phyloP scores from a whole-genome alignment of 1,140 invertebrate species.

The Drosophila bocki region DNA sequence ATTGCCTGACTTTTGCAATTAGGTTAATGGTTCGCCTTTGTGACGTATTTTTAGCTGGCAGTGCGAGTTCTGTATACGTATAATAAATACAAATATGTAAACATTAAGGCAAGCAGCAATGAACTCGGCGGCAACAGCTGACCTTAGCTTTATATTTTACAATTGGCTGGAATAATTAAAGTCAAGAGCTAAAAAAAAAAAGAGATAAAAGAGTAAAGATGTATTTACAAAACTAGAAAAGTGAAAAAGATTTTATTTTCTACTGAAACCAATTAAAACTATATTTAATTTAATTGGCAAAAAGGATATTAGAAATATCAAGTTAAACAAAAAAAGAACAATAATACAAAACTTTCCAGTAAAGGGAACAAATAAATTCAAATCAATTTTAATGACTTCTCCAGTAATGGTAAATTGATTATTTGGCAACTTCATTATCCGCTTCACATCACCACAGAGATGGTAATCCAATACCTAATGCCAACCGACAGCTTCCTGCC shows the following conservation, averaged over 20 bases:
- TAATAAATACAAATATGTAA: constrained; percentile 45
- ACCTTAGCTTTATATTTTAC: constrained; percentile 32
- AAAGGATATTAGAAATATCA: neutral
- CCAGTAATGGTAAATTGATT: constrained; percentile 13
- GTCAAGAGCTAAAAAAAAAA: neutral
- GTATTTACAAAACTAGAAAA: constrained; percentile 1
- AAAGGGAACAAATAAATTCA: constrained; percentile 16
- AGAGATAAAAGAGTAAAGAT: neutral
- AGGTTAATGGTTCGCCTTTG: constrained; percentile 75
- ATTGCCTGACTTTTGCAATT: constrained; percentile 66
- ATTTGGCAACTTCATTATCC: constrained; percentile 18
- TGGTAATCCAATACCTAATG: constrained; percentile 28
- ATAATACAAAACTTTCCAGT: no score
- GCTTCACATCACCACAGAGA: neutral
- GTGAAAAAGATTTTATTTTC: neutral
- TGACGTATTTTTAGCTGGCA: constrained; percentile 53
- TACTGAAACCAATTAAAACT: neutral
- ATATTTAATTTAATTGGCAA: neutral
- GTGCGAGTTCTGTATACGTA: constrained; percentile 31
- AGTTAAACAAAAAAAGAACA: neutral
- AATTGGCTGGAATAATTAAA: constrained; percentile 28
- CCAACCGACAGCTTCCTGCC: constrained; percentile 42
- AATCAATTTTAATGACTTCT: constrained; percentile 8
- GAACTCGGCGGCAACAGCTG: constrained; percentile 20
- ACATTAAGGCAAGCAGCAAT: constrained; percentile 35